A percentile compares a stretch with the other conserved stretches of the same genome.
These are phyloP conservation scores for Pararge aegeria DNA, from an alignment of 1,140 invertebrate genomes.

Conservation along the genomic window DNA sequence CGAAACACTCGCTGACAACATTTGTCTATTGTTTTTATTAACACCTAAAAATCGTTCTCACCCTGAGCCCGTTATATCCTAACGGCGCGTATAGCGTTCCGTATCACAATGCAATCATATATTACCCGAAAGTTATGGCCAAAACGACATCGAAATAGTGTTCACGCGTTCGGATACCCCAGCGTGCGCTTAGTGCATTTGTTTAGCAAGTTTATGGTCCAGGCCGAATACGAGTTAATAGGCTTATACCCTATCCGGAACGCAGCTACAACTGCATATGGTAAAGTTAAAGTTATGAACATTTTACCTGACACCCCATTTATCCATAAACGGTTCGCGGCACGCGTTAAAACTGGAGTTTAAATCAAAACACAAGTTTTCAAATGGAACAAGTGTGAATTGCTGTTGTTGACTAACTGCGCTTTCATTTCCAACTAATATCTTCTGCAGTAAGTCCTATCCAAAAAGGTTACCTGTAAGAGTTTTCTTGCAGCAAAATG, in stretches of 20 bases:
- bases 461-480: too few species aligned
- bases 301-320: slow-evolving; percentile 29
- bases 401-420: neutral
- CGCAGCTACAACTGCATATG: slow-evolving; percentile 30
- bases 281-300: slow-evolving; percentile 32
- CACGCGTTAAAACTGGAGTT: slow-evolving; percentile 11
- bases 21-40: too few species aligned
- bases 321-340: slow-evolving; percentile 23
- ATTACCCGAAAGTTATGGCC: slow-evolving; percentile 26
- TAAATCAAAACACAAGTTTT: slow-evolving; percentile 2
- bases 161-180: slow-evolving; percentile 26
- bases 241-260: slow-evolving; percentile 35
- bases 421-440: neutral
- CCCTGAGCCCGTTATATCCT: neutral
- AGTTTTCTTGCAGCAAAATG: too few species aligned
- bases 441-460: too few species aligned
- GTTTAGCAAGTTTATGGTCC: slow-evolving; percentile 35
- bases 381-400: neutral
- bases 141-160: slow-evolving; percentile 25
- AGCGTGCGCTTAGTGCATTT: slow-evolving; percentile 30
- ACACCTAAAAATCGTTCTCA: neutral
- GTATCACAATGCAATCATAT: slow-evolving; percentile 26
- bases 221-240: slow-evolving; percentile 35
- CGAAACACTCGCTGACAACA: too few species aligned
- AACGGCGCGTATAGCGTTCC: slow-evolving; percentile 1